These are phyloP conservation scores for human (Homo sapiens) DNA, from an alignment of 2,113 vertebrate genomes.

Conservation along the genomic window GRCh38 chr9:71177501-71178000, in stretches of 20 bases:
- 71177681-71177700: neutral
- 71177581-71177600: neutral
- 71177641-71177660: neutral
- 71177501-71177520: neutral
- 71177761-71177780: neutral
- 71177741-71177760: neutral
- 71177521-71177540: neutral
- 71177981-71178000: conserved; percentile 11
- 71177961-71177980: neutral
- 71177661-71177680: neutral
- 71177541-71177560: neutral
- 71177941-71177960: neutral
- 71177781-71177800: neutral
- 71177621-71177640: neutral
- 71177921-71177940: neutral
- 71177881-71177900: neutral
- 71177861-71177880: neutral
- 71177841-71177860: neutral
- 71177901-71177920: neutral
- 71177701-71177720: neutral
- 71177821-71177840: neutral
- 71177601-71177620: neutral
- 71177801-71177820: neutral
- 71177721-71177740: neutral
- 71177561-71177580: neutral